Conservation (phyloP, 2,888 invertebrate genomes). For the Arctia plantaginis region DNA sequence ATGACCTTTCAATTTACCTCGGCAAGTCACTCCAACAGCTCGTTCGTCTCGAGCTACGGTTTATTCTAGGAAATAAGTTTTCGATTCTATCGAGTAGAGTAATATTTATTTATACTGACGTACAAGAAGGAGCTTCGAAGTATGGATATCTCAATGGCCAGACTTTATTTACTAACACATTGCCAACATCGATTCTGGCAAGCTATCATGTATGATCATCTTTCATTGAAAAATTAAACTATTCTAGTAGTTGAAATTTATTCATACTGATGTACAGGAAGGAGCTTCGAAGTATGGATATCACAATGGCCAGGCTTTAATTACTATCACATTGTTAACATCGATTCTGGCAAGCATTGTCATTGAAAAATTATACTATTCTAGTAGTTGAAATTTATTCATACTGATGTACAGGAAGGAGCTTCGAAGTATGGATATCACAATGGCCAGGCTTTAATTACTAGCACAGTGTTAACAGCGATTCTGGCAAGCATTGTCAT, state of each 20-base stretch:
- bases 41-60: neutral
- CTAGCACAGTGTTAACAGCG: too few relatives aligned
- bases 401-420: neutral
- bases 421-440: neutral
- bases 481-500: too few relatives aligned
- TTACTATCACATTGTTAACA: too few relatives aligned
- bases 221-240: too few relatives aligned
- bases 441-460: neutral
- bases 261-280: neutral
- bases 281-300: neutral
- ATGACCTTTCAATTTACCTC: neutral
- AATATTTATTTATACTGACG: neutral
- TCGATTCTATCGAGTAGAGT: neutral
- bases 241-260: neutral
- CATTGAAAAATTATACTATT: too few relatives aligned
- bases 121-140: neutral
- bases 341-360: too few relatives aligned
- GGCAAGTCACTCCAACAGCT: neutral
- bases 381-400: neutral
- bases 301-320: neutral
- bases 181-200: too few relatives aligned
- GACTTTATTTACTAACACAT: too few relatives aligned
- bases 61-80: neutral
- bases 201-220: too few relatives aligned
- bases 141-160: neutral